These are phyloP conservation scores for Trachelipus rathkii DNA, from an alignment of 1,140 invertebrate genomes.

Conservation along the genomic window DNA sequence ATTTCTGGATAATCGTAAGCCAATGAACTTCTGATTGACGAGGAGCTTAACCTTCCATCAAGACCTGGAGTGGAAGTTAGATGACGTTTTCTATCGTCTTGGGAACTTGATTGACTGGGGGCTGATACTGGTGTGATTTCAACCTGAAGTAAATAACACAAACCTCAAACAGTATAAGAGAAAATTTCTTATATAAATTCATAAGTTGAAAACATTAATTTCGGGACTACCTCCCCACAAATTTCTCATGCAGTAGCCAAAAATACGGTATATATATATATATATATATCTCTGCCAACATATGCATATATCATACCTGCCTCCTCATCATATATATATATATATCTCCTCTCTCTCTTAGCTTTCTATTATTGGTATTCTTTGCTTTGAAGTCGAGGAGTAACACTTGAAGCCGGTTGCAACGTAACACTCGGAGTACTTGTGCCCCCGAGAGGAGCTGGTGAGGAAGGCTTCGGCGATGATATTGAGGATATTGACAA, in stretches of 20 bases:
- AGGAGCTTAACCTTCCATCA: background rate
- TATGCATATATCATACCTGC: no score
- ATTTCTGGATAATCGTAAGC: constrained; percentile 27
- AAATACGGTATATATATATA: no score
- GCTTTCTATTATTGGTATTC: background rate
- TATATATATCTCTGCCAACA: no score
- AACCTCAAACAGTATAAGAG: no score
- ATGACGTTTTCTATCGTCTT: background rate
- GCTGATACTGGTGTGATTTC: background rate
- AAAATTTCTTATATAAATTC: no score
- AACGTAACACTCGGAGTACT: background rate
- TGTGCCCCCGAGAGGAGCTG: background rate
- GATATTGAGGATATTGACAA: background rate
- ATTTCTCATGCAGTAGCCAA: no score
- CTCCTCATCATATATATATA: no score
- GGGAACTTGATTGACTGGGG: background rate
- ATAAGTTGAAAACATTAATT: no score
- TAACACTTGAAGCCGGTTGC: background rate
- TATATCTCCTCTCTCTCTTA: no score
- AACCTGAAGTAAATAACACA: background rate
- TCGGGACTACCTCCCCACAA: no score
- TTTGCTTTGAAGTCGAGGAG: background rate
- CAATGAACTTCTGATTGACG: background rate
- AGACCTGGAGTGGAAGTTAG: background rate
- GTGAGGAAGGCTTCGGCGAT: background rate